Conservation (phyloP, 2,113 vertebrate genomes). For the Dromaius novaehollandiae region DNA sequence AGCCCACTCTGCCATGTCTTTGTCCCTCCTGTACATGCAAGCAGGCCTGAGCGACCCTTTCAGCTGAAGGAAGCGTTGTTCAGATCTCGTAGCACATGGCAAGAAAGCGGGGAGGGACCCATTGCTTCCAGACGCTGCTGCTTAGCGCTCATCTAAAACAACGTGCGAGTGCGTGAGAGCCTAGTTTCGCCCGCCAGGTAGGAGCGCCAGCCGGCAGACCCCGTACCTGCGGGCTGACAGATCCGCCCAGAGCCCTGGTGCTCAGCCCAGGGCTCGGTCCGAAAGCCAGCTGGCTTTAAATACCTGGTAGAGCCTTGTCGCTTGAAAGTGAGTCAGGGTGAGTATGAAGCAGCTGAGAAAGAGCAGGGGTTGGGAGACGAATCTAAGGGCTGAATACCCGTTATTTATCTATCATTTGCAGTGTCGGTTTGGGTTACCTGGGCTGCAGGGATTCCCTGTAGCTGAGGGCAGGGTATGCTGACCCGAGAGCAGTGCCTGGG, state of each 20-base stretch:
- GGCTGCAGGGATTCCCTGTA: neutral
- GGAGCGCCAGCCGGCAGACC: neutral
- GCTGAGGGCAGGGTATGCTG: neutral
- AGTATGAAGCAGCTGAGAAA: neutral
- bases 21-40: neutral
- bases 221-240: neutral
- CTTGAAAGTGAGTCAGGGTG: neutral
- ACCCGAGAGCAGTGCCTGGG: neutral
- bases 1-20: neutral
- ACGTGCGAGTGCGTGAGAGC: neutral
- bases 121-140: neutral
- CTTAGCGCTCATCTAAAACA: neutral
- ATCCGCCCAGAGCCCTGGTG: neutral
- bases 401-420: neutral
- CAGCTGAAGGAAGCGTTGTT: neutral
- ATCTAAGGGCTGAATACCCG: rapidly evolving
- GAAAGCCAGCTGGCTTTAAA: neutral
- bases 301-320: neutral
- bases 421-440: neutral
- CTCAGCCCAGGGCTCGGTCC: neutral
- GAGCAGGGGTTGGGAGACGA: neutral
- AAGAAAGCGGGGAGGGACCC: neutral
- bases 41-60: neutral
- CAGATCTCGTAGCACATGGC: neutral
- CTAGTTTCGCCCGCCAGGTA: neutral